Percentiles rank a stretch among this genome's conserved stretches.
Conservation (phyloP, 2,888 invertebrate genomes). For the Pyrochroa serraticornis region DNA sequence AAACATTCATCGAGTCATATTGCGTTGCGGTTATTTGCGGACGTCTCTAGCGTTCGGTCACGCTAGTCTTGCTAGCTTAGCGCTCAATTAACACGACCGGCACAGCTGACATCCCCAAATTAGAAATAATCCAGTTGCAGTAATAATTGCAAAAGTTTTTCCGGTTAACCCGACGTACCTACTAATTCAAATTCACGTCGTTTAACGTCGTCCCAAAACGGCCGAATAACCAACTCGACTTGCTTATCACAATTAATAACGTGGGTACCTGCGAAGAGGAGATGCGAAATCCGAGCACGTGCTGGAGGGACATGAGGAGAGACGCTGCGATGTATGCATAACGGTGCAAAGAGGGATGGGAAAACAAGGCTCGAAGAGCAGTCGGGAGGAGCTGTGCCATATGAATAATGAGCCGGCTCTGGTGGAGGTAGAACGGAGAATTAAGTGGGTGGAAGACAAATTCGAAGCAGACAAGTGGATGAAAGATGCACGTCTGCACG, state of each 20-base stretch:
- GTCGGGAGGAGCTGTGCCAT: slow-evolving; percentile 42
- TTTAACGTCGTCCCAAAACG: not conserved
- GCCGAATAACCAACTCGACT: not conserved
- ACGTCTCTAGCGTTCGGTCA: slow-evolving; percentile 29
- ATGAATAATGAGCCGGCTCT: slow-evolving; percentile 50
- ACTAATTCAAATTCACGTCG: not conserved
- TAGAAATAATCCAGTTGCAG: slow-evolving; percentile 9
- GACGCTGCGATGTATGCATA: slow-evolving; percentile 20
- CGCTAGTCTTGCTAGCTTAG: slow-evolving; percentile 28
- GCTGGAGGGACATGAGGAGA: slow-evolving; percentile 30
- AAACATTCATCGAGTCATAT: slow-evolving; percentile 24
- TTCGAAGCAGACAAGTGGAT: slow-evolving; percentile 50
- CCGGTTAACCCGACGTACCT: not conserved
- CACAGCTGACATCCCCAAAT: slow-evolving; percentile 10
- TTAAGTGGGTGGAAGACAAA: slow-evolving; percentile 53
- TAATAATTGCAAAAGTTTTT: slow-evolving; percentile 1
- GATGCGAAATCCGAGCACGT: slow-evolving; percentile 30
- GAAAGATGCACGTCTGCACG: slow-evolving; percentile 51
- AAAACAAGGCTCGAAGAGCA: slow-evolving; percentile 21
- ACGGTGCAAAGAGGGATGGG: slow-evolving; percentile 12
- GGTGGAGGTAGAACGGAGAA: slow-evolving; percentile 45
- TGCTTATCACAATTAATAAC: slow-evolving; percentile 23
- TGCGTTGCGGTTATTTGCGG: slow-evolving; percentile 27
- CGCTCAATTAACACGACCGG: slow-evolving; percentile 32
- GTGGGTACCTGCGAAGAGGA: slow-evolving; percentile 14